Base-by-base conservation (phyloP, 1,140 invertebrate genomes). In the Pseudomyrmex concolor region DNA sequence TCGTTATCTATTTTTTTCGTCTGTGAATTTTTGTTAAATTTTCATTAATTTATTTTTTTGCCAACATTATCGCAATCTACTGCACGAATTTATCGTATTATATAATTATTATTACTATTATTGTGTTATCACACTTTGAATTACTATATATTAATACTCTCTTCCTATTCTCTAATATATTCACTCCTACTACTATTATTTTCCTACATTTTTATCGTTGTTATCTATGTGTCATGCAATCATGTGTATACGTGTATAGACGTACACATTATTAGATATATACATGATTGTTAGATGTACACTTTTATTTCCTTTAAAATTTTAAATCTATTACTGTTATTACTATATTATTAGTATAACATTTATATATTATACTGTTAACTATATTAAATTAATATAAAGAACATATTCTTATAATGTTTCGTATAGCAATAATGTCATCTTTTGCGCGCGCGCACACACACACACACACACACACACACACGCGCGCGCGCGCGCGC, bases 21-120 rank as follows among this genome's bases (percentile, higher is more conserved):
- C 34, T 34, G 34, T 34, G 34, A 34, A 71, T 80, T 34, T 34
- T 34, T 34, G 63, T 77, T 59, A 57, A 59, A 80, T 48, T 59
- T 25, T 17, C 19, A 78, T 80, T 80, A 80, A 80, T 80, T 80
- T 80, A 80, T 80, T 80, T 22, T 59, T 50, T 70, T 70, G 34
- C 70, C 66, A 48, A 80, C 19, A 17, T 68, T 67, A 8, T 22
- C 25, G 25, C 64, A 19, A 68, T 8, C 54, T 48, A 70, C 13
- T 15, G 54, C 76, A 71, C 59, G 55, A 80, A 48, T 48, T 62
- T 80, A 80, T 25, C 22, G 71, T 17, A 67, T 55, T 43, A 17
- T 45, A 50, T n/a, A 67, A 71, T 22, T 78, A 78, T 63, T 76
- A 9, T 45, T 59, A 59, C 54, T 68, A 17, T n/a, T 55, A 78